Base-by-base conservation (phyloP, 2,797 vertebrate species). In the Hapalemur alaotrensis region DNA sequence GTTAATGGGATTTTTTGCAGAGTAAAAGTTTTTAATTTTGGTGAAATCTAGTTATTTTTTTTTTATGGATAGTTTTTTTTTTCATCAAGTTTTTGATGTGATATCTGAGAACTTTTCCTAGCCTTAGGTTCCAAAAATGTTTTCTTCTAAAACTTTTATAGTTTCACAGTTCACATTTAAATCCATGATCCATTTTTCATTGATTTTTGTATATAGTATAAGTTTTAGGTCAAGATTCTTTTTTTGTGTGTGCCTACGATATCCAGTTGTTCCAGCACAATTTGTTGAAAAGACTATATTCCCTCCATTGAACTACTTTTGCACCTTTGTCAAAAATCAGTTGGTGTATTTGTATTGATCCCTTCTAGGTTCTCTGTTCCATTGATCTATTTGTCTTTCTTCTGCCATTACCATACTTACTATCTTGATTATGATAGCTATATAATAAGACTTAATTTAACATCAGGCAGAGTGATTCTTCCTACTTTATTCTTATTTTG, bases 341-440 rank as follows among this genome's bases (percentile, higher is more conserved):
- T 75, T 84, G 46, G 13, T 91, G 18, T 79, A 35, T 93, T 95
- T 84, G 14, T 95, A 70, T 75, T 25, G n/a, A 80, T 91, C 78
- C 22, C 18, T 91, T 78, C 76, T 82, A 46, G n/a, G 41, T 92
- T 96, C 81, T 86, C 22, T 54, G 35, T 97, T 61, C 59, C 32
- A 69, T 61, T 91, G 86, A 79, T 91, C 35, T 80, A 0, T 54
- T 25, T 79, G 28, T 96, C 70, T 92, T 73, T 93, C 35, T 80
- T 91, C 69, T 83, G 54, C 92, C 61, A 78, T 10, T 50, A 15
- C 18, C 12, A 50, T 20, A 65, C 25, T 69, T 25, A 65, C 32
- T 69, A 23, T 89, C 67, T 50, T 89, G 38, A 89, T 91, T 83
- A 89, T 28, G 13, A 75, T 89, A 35, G 30, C 65, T 83, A 20